Percentiles rank a stretch among this genome's conserved stretches.
These are phyloP conservation scores for Scaptomyza pallida DNA, from an alignment of 1,140 invertebrate genomes.

Conservation along the genomic window DNA sequence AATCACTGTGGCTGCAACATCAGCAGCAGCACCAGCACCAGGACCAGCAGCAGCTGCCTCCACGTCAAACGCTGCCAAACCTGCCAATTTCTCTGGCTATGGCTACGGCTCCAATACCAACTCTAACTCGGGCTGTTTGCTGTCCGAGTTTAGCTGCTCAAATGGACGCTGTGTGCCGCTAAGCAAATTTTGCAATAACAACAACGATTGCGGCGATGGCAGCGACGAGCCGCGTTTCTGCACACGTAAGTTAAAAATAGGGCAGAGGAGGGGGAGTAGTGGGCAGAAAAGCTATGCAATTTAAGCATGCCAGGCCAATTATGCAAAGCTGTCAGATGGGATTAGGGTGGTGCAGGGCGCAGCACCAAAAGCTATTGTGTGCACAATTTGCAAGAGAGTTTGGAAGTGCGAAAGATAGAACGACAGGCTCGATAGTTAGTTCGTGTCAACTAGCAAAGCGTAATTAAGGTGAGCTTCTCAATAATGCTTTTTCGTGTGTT, in stretches of 20 bases:
- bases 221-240: slow-evolving; percentile 93
- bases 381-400: slow-evolving; percentile 32
- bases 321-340: slow-evolving; percentile 61
- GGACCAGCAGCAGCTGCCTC: slow-evolving; percentile 22
- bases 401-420: neutral
- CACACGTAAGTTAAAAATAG: slow-evolving; percentile 91
- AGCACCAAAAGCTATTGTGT: slow-evolving; percentile 34
- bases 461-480: neutral
- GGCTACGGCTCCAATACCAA: slow-evolving; percentile 6
- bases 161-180: slow-evolving; percentile 92
- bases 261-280: neutral
- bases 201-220: slow-evolving; percentile 93
- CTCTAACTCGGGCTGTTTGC: slow-evolving; percentile 85
- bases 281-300: neutral
- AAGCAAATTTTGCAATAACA: slow-evolving; percentile 92
- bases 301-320: slow-evolving; percentile 38
- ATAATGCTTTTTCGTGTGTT: no score
- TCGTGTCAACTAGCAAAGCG: neutral
- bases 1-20: slow-evolving; percentile 9
- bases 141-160: slow-evolving; percentile 91
- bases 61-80: slow-evolving; percentile 47
- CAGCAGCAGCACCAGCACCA: slow-evolving; percentile 11
- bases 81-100: slow-evolving; percentile 39
- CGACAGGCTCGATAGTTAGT: neutral
- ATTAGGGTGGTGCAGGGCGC: slow-evolving; percentile 40